Evolutionary conservation across 2,888 invertebrate genomes (phyloP), one percentile per base, ranked within the genome.

Genomic region (Trachelus iudaicus): DNA sequence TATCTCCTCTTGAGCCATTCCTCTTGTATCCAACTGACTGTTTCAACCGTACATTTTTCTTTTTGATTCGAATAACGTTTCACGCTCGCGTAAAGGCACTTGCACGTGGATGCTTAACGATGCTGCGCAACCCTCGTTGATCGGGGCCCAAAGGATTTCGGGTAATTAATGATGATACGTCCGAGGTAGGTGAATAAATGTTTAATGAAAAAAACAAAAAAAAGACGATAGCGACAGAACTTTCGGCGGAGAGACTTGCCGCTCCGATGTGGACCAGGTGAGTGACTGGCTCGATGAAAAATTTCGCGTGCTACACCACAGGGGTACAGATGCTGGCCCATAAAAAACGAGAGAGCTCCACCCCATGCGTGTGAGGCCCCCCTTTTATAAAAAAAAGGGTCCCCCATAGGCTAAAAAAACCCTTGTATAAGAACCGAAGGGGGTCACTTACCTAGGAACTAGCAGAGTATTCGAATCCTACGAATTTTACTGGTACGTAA

Each of bases 311-410:
- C 85, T 83, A 84, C 85, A 84, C 86, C 82, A 82, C 86, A 84
- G 86, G 89, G 89, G 89, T 90, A 90, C 90, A 90, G 90, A 90
- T 90, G 90, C 89, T 90, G 90, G 87, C 85, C 84, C 87, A 89
- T 88, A 89, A 88, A 88, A 89, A 86, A 89, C 82, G 83, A 85
- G 86, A 56, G 30, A 76, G 68, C 85, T 87, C 86, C 84, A 88
- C 89, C 89, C 89, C 84, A 87, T 78, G 79, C 79, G 76, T 74
- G 80, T 87, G 84, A 87, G 87, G 84, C 87, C 88, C 88, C 89
- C 84, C 40, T 40, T 86, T 83, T 82, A 81, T 87, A n/a, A 87
- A 88, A 89, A 87, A 87, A 80, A 80, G 77, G 79, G 83, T 86
- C 87, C 90, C 85, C 85, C 84, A 81, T 84, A 85, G 85, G 6